Percentiles rank a stretch among this genome's conserved stretches.
phyloP scores from a whole-genome alignment of 64 coral and sea anemone species.

The Stichodactyla mertensii region DNA sequence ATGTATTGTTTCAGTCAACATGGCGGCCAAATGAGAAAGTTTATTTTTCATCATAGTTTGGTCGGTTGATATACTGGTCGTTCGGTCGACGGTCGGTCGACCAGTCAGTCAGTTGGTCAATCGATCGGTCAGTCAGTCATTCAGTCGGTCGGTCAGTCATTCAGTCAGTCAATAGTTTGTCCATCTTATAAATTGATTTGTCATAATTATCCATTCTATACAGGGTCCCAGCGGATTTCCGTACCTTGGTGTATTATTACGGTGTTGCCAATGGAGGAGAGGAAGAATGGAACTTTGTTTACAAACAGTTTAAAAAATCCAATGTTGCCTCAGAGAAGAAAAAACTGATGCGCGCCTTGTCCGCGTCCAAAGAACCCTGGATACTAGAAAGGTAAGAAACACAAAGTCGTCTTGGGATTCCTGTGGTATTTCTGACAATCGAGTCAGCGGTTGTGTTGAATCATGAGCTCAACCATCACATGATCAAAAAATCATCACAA shows the following conservation, averaged over 20 bases:
- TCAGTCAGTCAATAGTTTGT: no score
- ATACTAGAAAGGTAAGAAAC: slow-evolving; percentile 59
- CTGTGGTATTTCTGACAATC: background rate
- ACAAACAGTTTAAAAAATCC: slow-evolving; percentile 67
- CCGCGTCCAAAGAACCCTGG: slow-evolving; percentile 81
- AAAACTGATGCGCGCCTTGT: slow-evolving; percentile 68
- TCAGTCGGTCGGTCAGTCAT: no score
- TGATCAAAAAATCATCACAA: no score
- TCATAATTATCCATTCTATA: background rate
- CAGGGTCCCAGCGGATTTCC: slow-evolving; percentile 78
- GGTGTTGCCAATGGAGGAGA: slow-evolving; percentile 63
- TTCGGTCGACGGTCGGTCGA: background rate
- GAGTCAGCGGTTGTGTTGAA: background rate
- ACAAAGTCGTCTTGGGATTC: background rate
- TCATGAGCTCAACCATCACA: background rate
- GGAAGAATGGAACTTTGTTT: slow-evolving; percentile 84
- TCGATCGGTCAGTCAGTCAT: no score
- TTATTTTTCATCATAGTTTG: background rate
- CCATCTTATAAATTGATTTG: background rate
- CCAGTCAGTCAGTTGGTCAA: no score
- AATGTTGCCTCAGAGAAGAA: slow-evolving; percentile 66
- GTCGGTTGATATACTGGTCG: background rate
- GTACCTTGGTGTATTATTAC: slow-evolving; percentile 73
- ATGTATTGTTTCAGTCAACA: no score
- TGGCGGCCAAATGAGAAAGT: no score